Evolutionary conservation across 2,113 vertebrate species (phyloP).

Genomic region (Stigmatopora argus): DNA sequence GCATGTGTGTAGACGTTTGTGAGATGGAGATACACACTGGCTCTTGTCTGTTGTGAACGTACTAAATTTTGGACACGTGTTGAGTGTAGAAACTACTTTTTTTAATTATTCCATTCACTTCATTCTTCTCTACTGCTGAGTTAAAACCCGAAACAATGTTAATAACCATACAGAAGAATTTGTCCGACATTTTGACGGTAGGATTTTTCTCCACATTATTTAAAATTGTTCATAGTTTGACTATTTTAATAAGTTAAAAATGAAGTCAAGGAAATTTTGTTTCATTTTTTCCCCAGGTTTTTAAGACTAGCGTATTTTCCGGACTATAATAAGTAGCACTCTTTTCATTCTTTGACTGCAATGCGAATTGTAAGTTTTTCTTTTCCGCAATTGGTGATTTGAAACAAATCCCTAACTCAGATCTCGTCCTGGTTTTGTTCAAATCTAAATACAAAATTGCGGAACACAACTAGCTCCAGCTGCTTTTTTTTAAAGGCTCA

Average conservation of each 20-base stretch:
- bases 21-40: not conserved
- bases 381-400: not conserved
- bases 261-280: no score
- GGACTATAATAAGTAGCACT: no score
- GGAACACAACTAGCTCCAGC: no score
- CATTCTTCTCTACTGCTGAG: not conserved
- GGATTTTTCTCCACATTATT: no score
- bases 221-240: no score
- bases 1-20: conserved; percentile 5
- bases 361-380: not conserved
- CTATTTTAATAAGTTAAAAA: no score
- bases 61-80: conserved; percentile 24
- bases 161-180: not conserved
- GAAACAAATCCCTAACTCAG: not conserved
- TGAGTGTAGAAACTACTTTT: conserved; percentile 8
- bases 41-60: not conserved
- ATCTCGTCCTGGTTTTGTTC: not conserved
- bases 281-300: no score
- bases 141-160: not conserved
- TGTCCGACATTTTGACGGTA: no score
- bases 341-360: no score
- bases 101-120: not conserved
- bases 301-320: no score
- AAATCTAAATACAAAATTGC: not conserved
- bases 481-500: no score